These are phyloP conservation scores for Molossus molossus DNA, from an alignment of 2,797 vertebrate species.

Conservation along the genomic window DNA sequence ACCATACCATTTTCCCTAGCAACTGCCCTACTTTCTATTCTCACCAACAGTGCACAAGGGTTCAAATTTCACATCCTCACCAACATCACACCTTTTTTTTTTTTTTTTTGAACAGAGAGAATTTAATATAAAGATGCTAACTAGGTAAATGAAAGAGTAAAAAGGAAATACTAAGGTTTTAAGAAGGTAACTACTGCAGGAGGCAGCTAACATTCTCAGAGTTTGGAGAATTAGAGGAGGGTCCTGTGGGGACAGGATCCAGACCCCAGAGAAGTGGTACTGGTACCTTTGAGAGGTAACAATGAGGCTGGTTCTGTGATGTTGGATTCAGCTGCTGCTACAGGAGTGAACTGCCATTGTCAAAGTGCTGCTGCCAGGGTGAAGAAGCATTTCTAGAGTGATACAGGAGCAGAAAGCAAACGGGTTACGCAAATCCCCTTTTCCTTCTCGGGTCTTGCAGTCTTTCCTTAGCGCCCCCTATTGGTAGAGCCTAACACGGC, in stretches of 20 bases:
- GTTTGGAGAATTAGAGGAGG: not conserved
- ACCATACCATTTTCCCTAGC: not conserved
- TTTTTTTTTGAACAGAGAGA: not conserved
- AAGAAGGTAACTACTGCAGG: not conserved
- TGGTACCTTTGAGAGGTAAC: not conserved
- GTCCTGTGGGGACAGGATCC: no score
- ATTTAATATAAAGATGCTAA: not conserved
- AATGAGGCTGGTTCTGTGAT: not conserved
- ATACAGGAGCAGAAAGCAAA: not conserved
- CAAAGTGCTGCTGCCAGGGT: not conserved
- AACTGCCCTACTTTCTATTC: not conserved
- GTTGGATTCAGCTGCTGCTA: not conserved
- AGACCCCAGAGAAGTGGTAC: not conserved
- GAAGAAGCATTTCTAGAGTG: not conserved
- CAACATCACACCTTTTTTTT: not conserved
- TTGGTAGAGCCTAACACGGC: not conserved
- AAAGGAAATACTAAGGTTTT: not conserved
- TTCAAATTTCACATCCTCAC: constrained; percentile 4
- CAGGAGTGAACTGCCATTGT: not conserved
- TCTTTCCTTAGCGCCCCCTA: not conserved
- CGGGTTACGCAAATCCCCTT: not conserved
- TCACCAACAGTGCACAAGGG: not conserved
- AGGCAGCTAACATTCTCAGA: not conserved
- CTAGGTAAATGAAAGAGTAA: not conserved
- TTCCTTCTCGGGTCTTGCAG: not conserved